phyloP scores from a whole-genome alignment of 1,140 invertebrate genomes.

The Chionoecetes opilio region DNA sequence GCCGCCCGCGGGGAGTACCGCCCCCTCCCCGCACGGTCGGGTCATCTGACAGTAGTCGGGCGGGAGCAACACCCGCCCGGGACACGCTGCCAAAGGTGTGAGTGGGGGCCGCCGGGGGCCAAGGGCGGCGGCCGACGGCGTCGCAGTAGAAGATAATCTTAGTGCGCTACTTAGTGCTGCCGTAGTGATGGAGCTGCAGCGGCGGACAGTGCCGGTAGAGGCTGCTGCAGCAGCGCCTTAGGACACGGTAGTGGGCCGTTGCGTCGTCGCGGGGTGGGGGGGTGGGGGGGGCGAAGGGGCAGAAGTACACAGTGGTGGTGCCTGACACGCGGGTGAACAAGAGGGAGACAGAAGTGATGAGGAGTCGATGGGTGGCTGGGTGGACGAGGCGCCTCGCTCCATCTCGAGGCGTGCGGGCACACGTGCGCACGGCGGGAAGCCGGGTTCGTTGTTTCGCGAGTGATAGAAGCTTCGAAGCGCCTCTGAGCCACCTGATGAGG shows the following conservation, averaged over 20 bases:
- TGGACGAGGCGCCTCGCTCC: neutral
- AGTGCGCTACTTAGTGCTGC: constrained; percentile 25
- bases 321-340: neutral
- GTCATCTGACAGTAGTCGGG: constrained; percentile 77
- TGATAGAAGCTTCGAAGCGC: neutral
- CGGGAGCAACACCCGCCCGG: neutral
- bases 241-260: neutral
- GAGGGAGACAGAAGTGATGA: neutral
- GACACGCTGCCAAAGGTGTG: constrained; percentile 48
- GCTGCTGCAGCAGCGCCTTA: neutral
- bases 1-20: constrained; percentile 55
- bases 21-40: constrained; percentile 62
- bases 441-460: neutral
- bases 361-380: neutral
- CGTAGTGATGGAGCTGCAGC: neutral
- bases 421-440: neutral
- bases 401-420: too few species aligned
- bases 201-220: neutral
- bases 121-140: neutral
- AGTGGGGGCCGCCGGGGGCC: neutral
- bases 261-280: neutral
- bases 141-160: constrained; percentile 24
- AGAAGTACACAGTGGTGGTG: neutral
- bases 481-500: neutral
- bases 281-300: neutral